phyloP scores from a whole-genome alignment of 2,888 invertebrate genomes.

The Coenonympha glycerion region DNA sequence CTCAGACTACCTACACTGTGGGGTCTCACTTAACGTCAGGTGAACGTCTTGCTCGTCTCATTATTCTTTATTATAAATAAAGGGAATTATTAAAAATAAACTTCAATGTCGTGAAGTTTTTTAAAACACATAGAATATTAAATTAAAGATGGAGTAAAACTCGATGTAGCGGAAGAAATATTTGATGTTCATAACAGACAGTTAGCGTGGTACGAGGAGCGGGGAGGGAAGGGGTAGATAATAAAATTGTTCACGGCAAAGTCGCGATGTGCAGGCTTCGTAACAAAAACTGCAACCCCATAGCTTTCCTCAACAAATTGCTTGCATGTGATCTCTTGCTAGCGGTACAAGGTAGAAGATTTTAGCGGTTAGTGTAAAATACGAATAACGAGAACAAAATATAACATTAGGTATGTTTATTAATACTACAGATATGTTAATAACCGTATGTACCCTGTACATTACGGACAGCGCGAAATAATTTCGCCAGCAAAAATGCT shows the following conservation, averaged over 20 bases:
- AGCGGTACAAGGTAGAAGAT: constrained; percentile 32
- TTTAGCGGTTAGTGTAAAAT: constrained; percentile 16
- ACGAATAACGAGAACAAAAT: no score
- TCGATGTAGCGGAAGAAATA: constrained; percentile 28
- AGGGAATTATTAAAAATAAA: no score
- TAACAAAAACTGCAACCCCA: constrained; percentile 56
- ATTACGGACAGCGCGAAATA: no score
- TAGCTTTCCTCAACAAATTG: constrained; percentile 58
- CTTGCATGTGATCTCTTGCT: constrained; percentile 54
- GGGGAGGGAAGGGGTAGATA: constrained; percentile 33
- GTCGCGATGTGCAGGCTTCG: constrained; percentile 43
- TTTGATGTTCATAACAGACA: constrained; percentile 32
- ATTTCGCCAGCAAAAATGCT: no score
- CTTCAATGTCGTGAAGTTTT: neutral
- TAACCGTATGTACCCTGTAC: no score
- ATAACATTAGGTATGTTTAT: no score
- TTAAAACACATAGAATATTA: constrained; percentile 16
- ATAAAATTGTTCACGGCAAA: constrained; percentile 36
- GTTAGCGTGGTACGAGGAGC: constrained; percentile 31
- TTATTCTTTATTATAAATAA: no score
- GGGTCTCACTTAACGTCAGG: no score
- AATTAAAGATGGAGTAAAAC: constrained; percentile 23
- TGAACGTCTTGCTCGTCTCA: no score
- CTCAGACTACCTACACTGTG: no score
- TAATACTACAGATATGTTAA: no score